Evolutionary conservation across 2,888 invertebrate genomes (phyloP).

Genomic region (Hypena proboscidalis): DNA sequence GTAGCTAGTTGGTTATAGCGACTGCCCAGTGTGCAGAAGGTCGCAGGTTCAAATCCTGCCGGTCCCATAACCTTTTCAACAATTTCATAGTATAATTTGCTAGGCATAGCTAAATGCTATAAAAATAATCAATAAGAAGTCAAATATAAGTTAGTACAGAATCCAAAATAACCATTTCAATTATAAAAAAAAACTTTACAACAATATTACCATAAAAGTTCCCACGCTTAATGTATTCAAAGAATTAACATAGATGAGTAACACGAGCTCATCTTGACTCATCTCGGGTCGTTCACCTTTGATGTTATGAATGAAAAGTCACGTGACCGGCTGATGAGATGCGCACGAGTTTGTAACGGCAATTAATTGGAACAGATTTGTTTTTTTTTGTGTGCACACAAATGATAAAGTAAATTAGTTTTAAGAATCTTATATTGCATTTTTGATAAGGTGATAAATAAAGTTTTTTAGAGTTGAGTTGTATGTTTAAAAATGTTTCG

Average conservation of each 20-base stretch:
- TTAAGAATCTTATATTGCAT: no score
- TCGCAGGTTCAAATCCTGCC: no score
- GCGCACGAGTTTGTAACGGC: slow-evolving; percentile 6
- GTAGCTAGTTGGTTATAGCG: no score
- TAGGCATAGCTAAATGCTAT: no score
- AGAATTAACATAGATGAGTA: slow-evolving; percentile 41
- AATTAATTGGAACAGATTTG: slow-evolving; percentile 3
- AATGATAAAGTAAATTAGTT: neutral
- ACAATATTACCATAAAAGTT: slow-evolving; percentile 31
- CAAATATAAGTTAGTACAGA: no score
- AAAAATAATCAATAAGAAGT: neutral
- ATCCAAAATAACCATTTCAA: slow-evolving; percentile 9
- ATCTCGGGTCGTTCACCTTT: slow-evolving; percentile 42
- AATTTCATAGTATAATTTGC: no score
- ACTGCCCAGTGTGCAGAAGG: no score
- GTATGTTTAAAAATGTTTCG: no score
- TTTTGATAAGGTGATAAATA: no score
- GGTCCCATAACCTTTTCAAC: no score
- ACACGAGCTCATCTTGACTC: slow-evolving; percentile 32
- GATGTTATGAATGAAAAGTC: slow-evolving; percentile 34
- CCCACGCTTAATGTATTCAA: slow-evolving; percentile 38
- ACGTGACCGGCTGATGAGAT: slow-evolving; percentile 26
- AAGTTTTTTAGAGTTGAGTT: no score
- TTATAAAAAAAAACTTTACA: slow-evolving; percentile 19
- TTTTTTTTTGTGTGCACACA: neutral